Conservation (phyloP, 1,140 invertebrate species). For the Caenorhabditis tropicalis region DNA sequence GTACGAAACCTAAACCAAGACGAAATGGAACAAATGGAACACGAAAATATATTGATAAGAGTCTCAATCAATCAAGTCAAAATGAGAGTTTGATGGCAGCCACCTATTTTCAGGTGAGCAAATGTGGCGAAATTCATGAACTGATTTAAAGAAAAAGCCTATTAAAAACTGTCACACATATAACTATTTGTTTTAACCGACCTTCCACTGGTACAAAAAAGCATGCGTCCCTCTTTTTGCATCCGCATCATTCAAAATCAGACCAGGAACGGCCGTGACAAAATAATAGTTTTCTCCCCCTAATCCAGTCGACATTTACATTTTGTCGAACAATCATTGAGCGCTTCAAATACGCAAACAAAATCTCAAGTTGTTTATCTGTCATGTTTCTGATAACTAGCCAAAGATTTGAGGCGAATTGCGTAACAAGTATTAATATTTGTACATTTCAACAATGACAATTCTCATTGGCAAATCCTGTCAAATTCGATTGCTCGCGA, state of each 20-base stretch:
- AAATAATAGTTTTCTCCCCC: background rate
- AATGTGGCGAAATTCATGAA: background rate
- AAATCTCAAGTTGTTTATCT: constrained; percentile 2
- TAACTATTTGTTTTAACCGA: no score
- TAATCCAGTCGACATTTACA: background rate
- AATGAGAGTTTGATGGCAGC: constrained; percentile 16
- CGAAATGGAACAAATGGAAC: background rate
- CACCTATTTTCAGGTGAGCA: background rate
- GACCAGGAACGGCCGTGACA: no score
- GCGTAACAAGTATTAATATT: constrained; percentile 18
- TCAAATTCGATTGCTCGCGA: background rate
- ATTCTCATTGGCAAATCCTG: background rate
- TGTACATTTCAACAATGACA: constrained; percentile 28
- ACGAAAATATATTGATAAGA: constrained; percentile 26
- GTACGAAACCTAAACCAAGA: background rate
- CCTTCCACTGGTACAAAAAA: no score
- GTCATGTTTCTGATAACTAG: background rate
- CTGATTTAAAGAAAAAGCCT: no score
- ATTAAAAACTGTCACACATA: no score
- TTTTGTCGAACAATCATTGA: background rate
- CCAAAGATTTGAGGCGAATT: background rate
- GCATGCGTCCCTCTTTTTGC: no score
- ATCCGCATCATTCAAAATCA: no score
- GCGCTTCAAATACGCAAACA: background rate
- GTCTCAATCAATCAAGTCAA: background rate